Base-by-base conservation (phyloP, 1,140 invertebrate genomes). In the Bursaphelenchus mucronatus region DNA sequence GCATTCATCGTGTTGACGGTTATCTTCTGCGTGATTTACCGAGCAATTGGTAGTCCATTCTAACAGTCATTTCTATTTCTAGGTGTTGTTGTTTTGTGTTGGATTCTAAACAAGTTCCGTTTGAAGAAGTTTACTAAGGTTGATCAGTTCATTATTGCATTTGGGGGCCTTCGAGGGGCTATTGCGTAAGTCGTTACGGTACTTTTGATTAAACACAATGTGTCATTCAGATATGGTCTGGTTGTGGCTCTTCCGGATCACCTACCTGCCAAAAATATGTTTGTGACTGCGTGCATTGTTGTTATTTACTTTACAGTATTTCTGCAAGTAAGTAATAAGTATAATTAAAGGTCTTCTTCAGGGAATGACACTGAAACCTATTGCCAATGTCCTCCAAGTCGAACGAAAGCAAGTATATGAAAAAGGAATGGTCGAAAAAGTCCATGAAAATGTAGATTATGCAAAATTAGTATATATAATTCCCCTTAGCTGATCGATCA, bases 1-100 rank as follows among this genome's bases (percentile, higher is more conserved):
- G 88, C 88, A 86, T 98, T 99, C 84, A 89, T 97, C 55, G 73
- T 95, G 41, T 87, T 94, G 73, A 94, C 94, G 8, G 92, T 98
- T 68, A 78, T 94, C 45, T 95, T 97, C 85, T 97, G 94, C 84
- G 89, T 93, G 50, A 82, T 97, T 44, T 97, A 91, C 85, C 87
- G 95, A 81, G 88, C 70, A 17, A 43, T 73, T 17, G 70, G 69
- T 76, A 8, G 13, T 54, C 13, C 57, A 17, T 19, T 43, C n/a
- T 9, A 1, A 39, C 39, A 64, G 15, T 21, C 8, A 45, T 74
- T 58, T 45, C 8, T 11, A 53, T 61, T 90, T 72, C 85, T 95
- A 77, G 75, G 75, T 46, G 78, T 78, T n/a, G 74, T 80, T 9
- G 67, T 78, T 4, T 59, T 80, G 73, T 80, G 75, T 43, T 76